Conservation (phyloP, 1,140 invertebrate genomes). For the Aradophagus sp. region DNA sequence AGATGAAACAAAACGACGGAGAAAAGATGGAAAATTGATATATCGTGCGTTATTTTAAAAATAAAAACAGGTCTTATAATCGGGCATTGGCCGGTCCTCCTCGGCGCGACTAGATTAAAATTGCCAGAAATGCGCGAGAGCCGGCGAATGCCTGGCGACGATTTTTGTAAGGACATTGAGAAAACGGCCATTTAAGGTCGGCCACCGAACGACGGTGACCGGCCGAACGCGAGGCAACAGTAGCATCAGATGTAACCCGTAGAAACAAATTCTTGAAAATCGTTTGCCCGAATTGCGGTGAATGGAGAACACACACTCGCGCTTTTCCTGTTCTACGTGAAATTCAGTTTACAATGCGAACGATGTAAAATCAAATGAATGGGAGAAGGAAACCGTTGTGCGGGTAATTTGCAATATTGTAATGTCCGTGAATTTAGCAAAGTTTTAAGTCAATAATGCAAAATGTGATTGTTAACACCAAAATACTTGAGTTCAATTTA, state of each 20-base stretch:
- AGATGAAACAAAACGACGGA: too few relatives aligned
- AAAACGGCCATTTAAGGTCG: slow-evolving; percentile 19
- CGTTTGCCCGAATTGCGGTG: slow-evolving; percentile 57
- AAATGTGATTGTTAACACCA: too few relatives aligned
- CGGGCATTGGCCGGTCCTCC: slow-evolving; percentile 8
- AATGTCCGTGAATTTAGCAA: too few relatives aligned
- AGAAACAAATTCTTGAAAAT: slow-evolving; percentile 37
- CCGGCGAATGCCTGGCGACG: slow-evolving; percentile 3
- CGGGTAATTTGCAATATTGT: too few relatives aligned
- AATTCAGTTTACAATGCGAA: too few relatives aligned
- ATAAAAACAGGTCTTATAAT: neutral
- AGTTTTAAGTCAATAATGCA: too few relatives aligned
- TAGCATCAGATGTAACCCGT: slow-evolving; percentile 49
- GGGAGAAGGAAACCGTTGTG: too few relatives aligned
- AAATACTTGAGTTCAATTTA: too few relatives aligned
- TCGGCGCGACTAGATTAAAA: slow-evolving; percentile 3
- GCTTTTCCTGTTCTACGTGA: slow-evolving; percentile 9
- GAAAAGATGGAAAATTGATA: too few relatives aligned
- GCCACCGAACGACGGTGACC: slow-evolving; percentile 1
- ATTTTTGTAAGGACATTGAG: slow-evolving; percentile 23
- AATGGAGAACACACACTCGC: slow-evolving; percentile 32
- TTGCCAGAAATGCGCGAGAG: slow-evolving; percentile 1
- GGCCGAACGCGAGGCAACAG: too few relatives aligned
- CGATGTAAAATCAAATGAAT: too few relatives aligned
- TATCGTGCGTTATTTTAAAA: slow-evolving; percentile 19